Base-by-base conservation (phyloP, 2,113 vertebrate genomes). In the Alces alces region DNA sequence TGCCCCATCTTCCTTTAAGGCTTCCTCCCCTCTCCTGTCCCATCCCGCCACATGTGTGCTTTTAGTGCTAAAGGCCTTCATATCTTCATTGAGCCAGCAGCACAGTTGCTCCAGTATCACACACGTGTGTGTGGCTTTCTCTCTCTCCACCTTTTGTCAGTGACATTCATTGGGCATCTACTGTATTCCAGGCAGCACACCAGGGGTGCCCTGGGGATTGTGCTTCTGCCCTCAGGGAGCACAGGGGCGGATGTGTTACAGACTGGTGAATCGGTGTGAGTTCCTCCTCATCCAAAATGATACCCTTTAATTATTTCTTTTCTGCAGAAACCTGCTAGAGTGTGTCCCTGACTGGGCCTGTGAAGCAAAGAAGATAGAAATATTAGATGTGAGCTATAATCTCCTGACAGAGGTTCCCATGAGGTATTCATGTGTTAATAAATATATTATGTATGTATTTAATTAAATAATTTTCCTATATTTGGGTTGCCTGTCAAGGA, bases 361-460 rank as follows among this genome's bases (percentile, higher is more conserved):
- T 98, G 99, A 99, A 98, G 99, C 99, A 98, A 99, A 99, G 98
- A 99, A 99, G 98, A 98, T 99, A 91, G 99, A 99, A 98, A 98
- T 99, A 98, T 96, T 99, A 98, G 99, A 99, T 73, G 73, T 99
- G 97, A 99, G 99, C 76, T 98, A 99, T 98, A 99, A 99, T 98
- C 98, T 99, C 73, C 98, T 99, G 96, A 98, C 98, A 93, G 99
- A 99, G 91, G 98, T 99, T 95, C 99, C 99, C 27, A 88, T 98
- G 21, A 99, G 99, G 99, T 99, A 94, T 97, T 88, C 83, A 19
- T 93, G 17, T 88, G 5, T 78, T 39, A 47, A 15, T 85, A 9
- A 9, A 36, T 86, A 39, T 66, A 15, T 78, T 88, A 36, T 52
- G 2, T 45, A 54, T 93, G 8, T 87, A 14, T 88, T n/a, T 93